Base-by-base conservation (phyloP, 2,888 invertebrate genomes). In the Chorisops tibialis region DNA sequence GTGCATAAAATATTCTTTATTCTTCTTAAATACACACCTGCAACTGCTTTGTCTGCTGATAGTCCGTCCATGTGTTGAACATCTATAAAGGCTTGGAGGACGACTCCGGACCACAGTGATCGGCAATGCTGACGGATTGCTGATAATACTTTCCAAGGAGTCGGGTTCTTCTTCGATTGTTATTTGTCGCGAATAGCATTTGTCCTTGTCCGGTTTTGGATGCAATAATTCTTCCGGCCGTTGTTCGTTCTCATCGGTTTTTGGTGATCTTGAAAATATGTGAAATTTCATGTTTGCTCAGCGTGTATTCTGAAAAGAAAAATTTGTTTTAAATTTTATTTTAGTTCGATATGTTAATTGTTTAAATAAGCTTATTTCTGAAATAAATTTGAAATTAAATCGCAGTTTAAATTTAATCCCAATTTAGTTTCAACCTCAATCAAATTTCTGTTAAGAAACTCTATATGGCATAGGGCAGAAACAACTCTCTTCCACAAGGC, bases 81-180 rank as follows among this genome's bases (percentile, higher is more conserved):
- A 69, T 43, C 75, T 75, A 63, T 76, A 76, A 50, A 76, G 70
- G 30, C 74, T 76, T 16, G 70, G 66, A 30, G 77, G 74, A 49
- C 76, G 71, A 69, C 75, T 77, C 12, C 78, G 78, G 43, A 78
- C 75, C 59, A 78, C 74, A 24, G 78, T 78, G 22, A 78, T 77
- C 24, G 78, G 78, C 67, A 75, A 76, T 16, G 76, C 75, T 21
- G 74, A 72, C 2, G 78, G 78, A 71, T 78, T 76, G 48, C 75
- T 73, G 50, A 78, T 74, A 19, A 78, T 75, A 66, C 77, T 77
- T 65, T 78, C 77, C 63, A 78, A 66, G 2, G 78, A 78, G 50
- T 77, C 76, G 16, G 77, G 77, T 63, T 78, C 77, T 51, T 73
- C 71, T 39, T 77, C 78, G 16, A 77, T 74, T n/a, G 73, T 73